These are phyloP conservation scores for Drosophila atripex DNA, from an alignment of 2,888 invertebrate genomes.

Conservation along the genomic window DNA sequence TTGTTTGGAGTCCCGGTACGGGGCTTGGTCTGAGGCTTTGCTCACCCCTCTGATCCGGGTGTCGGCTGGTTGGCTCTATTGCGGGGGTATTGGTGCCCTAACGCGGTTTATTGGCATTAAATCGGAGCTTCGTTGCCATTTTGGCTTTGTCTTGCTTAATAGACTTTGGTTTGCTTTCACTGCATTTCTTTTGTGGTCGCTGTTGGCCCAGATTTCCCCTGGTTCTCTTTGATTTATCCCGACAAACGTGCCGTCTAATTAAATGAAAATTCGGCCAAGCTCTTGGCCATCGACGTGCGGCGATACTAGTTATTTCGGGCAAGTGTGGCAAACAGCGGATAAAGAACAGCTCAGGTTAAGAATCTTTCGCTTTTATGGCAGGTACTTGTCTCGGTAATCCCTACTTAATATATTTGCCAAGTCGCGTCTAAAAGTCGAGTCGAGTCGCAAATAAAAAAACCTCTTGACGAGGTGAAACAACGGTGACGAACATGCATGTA, in stretches of 20 bases:
- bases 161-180: constrained; percentile 67
- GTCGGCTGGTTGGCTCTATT: constrained; percentile 51
- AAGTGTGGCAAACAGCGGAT: constrained; percentile 25
- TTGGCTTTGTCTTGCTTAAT: constrained; percentile 68
- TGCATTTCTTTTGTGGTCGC: constrained; percentile 47
- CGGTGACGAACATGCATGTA: too few relatives aligned
- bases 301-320: constrained; percentile 24
- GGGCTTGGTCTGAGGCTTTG: constrained; percentile 8
- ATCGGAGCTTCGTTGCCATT: constrained; percentile 56
- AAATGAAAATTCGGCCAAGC: constrained; percentile 55
- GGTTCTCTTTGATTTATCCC: constrained; percentile 6
- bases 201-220: constrained; percentile 13
- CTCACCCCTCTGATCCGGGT: not conserved
- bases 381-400: constrained; percentile 63
- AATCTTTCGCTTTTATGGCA: constrained; percentile 66
- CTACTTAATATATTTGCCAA: constrained; percentile 56
- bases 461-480: too few relatives aligned
- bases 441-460: too few relatives aligned
- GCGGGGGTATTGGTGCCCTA: constrained; percentile 37
- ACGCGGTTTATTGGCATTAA: constrained; percentile 71
- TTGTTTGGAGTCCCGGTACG: constrained; percentile 29
- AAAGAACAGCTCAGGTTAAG: constrained; percentile 45
- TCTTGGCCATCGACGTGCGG: constrained; percentile 16
- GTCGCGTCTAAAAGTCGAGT: too few relatives aligned
- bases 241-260: constrained; percentile 58